phyloP scores from a whole-genome alignment of 2,113 vertebrate genomes.

The Amblyornis subalaris region DNA sequence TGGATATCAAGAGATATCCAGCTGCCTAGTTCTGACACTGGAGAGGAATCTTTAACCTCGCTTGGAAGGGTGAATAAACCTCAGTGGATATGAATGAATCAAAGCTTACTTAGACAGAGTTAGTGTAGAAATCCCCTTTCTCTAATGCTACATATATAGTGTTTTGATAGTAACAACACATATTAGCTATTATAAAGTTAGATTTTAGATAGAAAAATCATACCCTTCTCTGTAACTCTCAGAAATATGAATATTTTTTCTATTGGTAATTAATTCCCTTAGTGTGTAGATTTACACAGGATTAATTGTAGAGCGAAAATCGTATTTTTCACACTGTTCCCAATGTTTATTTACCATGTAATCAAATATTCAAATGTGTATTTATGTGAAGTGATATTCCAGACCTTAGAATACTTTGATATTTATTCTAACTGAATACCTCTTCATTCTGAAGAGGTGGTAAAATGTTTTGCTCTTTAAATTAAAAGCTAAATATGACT shows the following conservation, averaged over 20 bases:
- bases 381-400: neutral
- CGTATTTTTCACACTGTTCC: neutral
- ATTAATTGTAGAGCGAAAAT: neutral
- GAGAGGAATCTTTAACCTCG: neutral
- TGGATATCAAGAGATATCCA: neutral
- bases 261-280: neutral
- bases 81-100: neutral
- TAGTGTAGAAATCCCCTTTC: neutral
- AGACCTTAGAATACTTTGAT: neutral
- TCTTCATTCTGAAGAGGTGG: neutral
- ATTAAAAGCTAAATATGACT: neutral
- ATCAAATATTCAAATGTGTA: neutral
- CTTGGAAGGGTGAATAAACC: neutral
- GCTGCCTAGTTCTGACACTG: neutral
- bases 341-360: neutral
- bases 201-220: neutral
- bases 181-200: neutral
- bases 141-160: neutral
- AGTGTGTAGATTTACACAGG: neutral
- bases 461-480: neutral
- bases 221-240: neutral
- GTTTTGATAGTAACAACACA: neutral
- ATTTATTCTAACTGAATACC: neutral
- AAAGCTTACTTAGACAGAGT: neutral
- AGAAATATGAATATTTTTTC: neutral